Base-by-base conservation (phyloP, 2,888 invertebrate genomes). In the Cheilosia pagana region DNA sequence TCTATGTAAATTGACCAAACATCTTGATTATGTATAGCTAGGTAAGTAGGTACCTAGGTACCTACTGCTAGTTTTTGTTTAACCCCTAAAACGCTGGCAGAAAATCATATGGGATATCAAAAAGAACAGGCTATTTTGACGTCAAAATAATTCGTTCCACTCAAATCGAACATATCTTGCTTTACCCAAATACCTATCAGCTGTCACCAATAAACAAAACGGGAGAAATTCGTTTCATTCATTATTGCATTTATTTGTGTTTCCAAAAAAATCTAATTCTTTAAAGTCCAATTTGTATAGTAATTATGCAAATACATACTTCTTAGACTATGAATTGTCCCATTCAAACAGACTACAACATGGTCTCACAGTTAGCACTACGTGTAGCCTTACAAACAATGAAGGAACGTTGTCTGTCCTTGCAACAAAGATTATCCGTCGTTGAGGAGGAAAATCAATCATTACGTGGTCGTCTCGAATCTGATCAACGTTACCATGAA, bases 301-400 rank as follows among this genome's bases (percentile, higher is more conserved):
- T 19, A 19, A 63, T 57, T 25, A 77, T 81, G 77, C 52, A 67
- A 31, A 35, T 28, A 50, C 23, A 31, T 6, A 41, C 12, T 28
- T 59, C 8, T 10, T 62, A 45, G 76, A 67, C 16, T 10, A 81
- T 86, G 85, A 70, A 72, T n/a, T 41, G 16, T 45, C 23, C 23
- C 5, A 72, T 41, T 25, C 55, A 77, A 5, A 25, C 81, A 21
- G 67, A 86, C 43, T 81, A 81, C 39, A 81, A 71, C 21, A 81
- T 77, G 81, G 79, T 79, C 10, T 88, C 89, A 7, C 88, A 89
- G 72, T 86, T 94, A 90, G 95, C 95, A 3, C 92, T 96, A 77
- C 94, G 95, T 92, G 93, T 96, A 76, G 96, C 96, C 2, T 93
- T 96, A 79, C 95, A 96, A 90, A 96, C 96, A 12, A 95, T 97